Evolutionary conservation across 2,113 vertebrate genomes (phyloP).

Genomic region (Excalfactoria chinensis): DNA sequence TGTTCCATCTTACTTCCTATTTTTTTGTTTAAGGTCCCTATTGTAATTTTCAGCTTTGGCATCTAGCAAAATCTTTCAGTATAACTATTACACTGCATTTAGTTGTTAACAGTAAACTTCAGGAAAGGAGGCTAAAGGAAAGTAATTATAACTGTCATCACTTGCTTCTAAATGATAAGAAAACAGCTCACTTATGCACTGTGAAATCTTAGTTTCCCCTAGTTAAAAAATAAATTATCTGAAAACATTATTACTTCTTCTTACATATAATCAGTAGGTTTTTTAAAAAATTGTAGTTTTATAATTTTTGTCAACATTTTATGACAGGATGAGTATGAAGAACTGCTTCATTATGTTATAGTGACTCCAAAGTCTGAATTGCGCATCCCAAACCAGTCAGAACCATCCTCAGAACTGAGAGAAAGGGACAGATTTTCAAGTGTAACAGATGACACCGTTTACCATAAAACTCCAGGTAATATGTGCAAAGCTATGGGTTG

Average conservation of each 20-base stretch:
- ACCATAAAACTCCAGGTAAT: conserved; percentile 71
- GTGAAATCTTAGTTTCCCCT: background rate
- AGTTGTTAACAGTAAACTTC: background rate
- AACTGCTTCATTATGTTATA: conserved; percentile 85
- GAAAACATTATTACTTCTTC: background rate
- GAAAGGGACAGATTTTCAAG: conserved; percentile 45
- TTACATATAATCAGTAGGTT: background rate
- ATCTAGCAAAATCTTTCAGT: background rate
- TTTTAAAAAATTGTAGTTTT: background rate
- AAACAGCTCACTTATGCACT: background rate
- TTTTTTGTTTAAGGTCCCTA: background rate
- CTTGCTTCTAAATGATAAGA: background rate
- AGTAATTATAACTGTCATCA: background rate
- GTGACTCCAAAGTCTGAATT: conserved; percentile 84
- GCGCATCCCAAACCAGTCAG: conserved; percentile 45
- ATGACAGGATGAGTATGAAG: conserved; percentile 92
- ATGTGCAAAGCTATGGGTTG: background rate
- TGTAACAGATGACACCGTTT: conserved; percentile 58
- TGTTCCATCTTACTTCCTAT: background rate
- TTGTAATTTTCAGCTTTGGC: background rate
- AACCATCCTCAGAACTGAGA: conserved; percentile 57
- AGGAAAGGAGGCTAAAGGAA: background rate
- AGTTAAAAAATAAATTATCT: background rate
- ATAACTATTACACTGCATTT: background rate
- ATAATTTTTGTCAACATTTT: conserved; percentile 19